Evolutionary conservation across 2,113 vertebrate species (phyloP).

Genomic region (Sciurus niger): DNA sequence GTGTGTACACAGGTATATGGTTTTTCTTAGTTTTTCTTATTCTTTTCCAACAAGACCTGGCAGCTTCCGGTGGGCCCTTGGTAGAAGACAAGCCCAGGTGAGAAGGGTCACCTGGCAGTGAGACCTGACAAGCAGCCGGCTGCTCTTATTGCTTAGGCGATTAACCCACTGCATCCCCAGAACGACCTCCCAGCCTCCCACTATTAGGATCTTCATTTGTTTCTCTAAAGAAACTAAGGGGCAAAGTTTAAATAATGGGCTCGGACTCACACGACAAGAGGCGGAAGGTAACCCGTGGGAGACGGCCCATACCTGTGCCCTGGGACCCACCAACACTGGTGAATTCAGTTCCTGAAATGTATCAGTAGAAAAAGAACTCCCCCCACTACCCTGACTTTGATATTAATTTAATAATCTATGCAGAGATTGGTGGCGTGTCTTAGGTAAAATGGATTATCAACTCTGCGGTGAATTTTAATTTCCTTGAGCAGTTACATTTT

Average conservation of each 20-base stretch:
- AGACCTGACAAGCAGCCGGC: not conserved
- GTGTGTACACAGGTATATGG: not conserved
- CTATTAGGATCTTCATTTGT: not conserved
- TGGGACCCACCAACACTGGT: not conserved
- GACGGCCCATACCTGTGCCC: rapidly evolving
- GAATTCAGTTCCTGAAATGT: not conserved
- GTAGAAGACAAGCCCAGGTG: not conserved
- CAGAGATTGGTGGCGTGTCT: not conserved
- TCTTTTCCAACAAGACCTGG: not conserved
- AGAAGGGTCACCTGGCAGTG: not conserved
- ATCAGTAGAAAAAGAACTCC: not conserved
- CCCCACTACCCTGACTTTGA: not conserved
- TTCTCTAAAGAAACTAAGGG: not conserved
- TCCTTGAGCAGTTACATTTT: constrained; percentile 65
- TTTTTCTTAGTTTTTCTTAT: not conserved
- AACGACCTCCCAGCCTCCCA: too few species aligned
- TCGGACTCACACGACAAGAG: not conserved
- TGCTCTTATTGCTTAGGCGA: too few species aligned
- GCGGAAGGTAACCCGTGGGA: not conserved
- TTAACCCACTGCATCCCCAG: not conserved
- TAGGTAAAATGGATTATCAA: constrained; percentile 18
- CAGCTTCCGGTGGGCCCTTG: not conserved
- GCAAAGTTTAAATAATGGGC: not conserved
- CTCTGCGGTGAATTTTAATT: constrained; percentile 54
- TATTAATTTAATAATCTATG: constrained; percentile 3